A percentile compares a stretch with the other conserved stretches of the same genome.
Evolutionary conservation across 2,888 invertebrate species (phyloP).

Genomic region (Papilio demoleus): DNA sequence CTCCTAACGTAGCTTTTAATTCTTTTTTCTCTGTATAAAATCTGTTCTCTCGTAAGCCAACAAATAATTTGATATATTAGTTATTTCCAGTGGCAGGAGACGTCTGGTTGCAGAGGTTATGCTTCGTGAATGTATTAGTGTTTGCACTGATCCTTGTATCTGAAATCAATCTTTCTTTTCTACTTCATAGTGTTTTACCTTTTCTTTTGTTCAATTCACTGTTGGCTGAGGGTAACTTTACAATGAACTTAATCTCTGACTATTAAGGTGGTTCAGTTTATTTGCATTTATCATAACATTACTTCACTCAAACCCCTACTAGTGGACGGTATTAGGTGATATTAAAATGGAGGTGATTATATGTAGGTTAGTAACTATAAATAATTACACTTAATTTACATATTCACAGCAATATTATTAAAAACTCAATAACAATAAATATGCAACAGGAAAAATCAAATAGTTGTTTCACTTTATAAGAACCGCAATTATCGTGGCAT

Average conservation of each 20-base stretch:
- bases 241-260: constrained; percentile 15
- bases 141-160: constrained; percentile 74
- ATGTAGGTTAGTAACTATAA: neutral
- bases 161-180: constrained; percentile 40
- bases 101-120: constrained; percentile 56
- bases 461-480: neutral
- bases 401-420: neutral
- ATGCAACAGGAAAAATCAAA: neutral
- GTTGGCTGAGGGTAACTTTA: neutral
- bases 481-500: neutral
- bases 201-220: constrained; percentile 27
- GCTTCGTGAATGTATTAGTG: constrained; percentile 57
- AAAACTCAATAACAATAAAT: too few species aligned
- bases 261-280: constrained; percentile 10
- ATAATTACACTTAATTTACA: neutral
- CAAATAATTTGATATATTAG: constrained; percentile 45
- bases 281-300: neutral
- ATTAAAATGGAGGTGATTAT: neutral
- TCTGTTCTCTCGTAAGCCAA: neutral
- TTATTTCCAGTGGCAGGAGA: constrained; percentile 57
- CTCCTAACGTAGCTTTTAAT: neutral
- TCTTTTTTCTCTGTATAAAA: neutral
- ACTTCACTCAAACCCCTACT: neutral
- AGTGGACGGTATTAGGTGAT: neutral
- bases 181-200: constrained; percentile 29